Evolutionary conservation across 2,113 vertebrate species (phyloP).

Genomic region (Clarias batrachus): DNA sequence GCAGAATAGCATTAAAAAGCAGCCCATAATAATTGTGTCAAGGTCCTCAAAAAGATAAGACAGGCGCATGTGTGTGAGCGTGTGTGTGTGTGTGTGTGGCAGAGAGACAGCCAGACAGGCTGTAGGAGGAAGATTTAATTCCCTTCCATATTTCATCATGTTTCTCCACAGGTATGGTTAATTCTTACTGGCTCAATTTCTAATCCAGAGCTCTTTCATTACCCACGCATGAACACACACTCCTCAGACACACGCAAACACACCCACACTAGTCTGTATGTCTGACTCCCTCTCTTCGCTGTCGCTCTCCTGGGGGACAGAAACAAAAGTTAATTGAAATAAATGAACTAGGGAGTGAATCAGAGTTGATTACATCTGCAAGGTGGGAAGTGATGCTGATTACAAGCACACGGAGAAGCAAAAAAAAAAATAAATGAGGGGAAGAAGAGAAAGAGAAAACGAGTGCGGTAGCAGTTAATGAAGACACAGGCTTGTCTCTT

Average conservation of each 20-base stretch:
- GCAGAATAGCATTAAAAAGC: not conserved
- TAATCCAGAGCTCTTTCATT: slow-evolving; percentile 49
- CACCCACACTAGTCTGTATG: slow-evolving; percentile 26
- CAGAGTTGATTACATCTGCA: slow-evolving; percentile 63
- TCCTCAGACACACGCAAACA: slow-evolving; percentile 34
- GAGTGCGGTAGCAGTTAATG: slow-evolving; percentile 48
- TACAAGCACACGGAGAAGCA: slow-evolving; percentile 53
- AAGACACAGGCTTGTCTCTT: slow-evolving; percentile 57
- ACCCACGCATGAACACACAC: slow-evolving; percentile 39
- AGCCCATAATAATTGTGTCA: not conserved
- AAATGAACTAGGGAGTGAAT: slow-evolving; percentile 67
- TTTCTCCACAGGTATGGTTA: slow-evolving; percentile 46
- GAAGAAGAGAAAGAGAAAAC: slow-evolving; percentile 36
- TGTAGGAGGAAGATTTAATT: slow-evolving; percentile 27
- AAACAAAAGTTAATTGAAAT: slow-evolving; percentile 72
- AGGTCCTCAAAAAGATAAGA: not conserved
- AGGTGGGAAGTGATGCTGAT: slow-evolving; percentile 62
- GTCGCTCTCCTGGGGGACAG: slow-evolving; percentile 56
- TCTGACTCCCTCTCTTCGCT: slow-evolving; percentile 35
- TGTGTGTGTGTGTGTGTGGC: not conserved
- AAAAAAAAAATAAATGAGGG: not conserved
- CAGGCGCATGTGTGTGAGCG: not conserved
- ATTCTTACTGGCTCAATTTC: slow-evolving; percentile 47
- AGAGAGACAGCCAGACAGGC: slow-evolving; percentile 21
- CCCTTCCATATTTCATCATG: slow-evolving; percentile 47